Conservation (phyloP, 2,888 invertebrate species). For the Ferrisia virgata region DNA sequence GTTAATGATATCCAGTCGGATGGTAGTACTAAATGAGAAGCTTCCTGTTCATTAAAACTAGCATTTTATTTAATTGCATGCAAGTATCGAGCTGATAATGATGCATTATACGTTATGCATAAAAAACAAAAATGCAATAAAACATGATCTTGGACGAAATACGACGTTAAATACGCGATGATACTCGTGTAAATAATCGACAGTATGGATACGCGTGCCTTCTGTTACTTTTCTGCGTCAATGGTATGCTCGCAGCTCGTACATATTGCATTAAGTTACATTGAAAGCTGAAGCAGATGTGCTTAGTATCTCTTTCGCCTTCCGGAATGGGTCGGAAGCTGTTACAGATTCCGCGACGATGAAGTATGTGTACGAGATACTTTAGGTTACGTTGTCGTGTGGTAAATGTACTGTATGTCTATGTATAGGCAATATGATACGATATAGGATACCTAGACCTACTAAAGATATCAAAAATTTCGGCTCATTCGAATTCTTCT, state of each 20-base stretch:
- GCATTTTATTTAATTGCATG: background rate
- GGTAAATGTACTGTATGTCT: too few relatives aligned
- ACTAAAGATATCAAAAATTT: background rate
- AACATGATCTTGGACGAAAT: background rate
- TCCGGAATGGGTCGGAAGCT: background rate
- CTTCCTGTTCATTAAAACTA: slow-evolving; percentile 13
- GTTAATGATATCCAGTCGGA: background rate
- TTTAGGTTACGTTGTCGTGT: too few relatives aligned
- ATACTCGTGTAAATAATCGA: background rate
- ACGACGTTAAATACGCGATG: background rate
- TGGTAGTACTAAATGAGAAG: background rate
- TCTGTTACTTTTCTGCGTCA: background rate
- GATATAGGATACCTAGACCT: background rate
- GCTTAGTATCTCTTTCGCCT: too few relatives aligned
- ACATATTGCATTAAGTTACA: background rate
- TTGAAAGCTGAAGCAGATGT: background rate
- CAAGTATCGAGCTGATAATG: background rate
- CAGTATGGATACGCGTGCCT: background rate
- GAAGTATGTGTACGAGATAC: background rate
- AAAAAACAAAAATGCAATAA: slow-evolving; percentile 1
- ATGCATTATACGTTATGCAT: slow-evolving; percentile 8
- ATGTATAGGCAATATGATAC: too few relatives aligned
- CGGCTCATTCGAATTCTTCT: background rate
- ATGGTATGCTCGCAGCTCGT: too few relatives aligned
- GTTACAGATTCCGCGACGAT: background rate